phyloP scores from a whole-genome alignment of 2,888 invertebrate genomes.

The Scrobipalpa costella region DNA sequence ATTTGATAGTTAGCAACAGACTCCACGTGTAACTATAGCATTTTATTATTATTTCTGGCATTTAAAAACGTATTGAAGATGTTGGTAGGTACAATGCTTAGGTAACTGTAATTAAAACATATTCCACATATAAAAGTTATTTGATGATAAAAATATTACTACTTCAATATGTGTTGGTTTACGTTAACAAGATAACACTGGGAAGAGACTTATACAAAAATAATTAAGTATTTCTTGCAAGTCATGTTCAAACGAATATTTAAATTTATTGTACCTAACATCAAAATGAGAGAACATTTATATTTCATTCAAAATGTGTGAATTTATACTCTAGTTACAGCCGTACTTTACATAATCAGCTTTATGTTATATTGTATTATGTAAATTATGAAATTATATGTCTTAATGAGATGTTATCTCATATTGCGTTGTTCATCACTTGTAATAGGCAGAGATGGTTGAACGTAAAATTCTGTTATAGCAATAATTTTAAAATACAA shows the following conservation, averaged over 20 bases:
- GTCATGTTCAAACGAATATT: background rate
- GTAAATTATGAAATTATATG: slow-evolving; percentile 9
- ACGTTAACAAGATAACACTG: too few species aligned
- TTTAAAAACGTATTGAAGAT: too few species aligned
- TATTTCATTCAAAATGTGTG: background rate
- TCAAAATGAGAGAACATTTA: background rate
- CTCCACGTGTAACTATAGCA: background rate
- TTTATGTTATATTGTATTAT: slow-evolving; percentile 11
- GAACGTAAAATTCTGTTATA: background rate
- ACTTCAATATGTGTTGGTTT: too few species aligned
- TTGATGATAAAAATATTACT: too few species aligned
- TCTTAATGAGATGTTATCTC: background rate
- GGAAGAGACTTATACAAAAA: background rate
- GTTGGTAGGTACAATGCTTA: too few species aligned
- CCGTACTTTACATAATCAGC: background rate
- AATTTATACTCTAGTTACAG: slow-evolving; percentile 12
- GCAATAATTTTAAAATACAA: too few species aligned
- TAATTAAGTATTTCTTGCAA: background rate
- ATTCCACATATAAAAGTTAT: too few species aligned
- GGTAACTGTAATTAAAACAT: too few species aligned
- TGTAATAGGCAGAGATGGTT: slow-evolving; percentile 4
- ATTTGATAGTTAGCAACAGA: background rate
- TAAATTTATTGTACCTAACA: background rate
- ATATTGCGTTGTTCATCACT: background rate
- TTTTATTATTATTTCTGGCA: too few species aligned